phyloP scores from a whole-genome alignment of 2,888 invertebrate species.

The Aphidoletes aphidimyza region DNA sequence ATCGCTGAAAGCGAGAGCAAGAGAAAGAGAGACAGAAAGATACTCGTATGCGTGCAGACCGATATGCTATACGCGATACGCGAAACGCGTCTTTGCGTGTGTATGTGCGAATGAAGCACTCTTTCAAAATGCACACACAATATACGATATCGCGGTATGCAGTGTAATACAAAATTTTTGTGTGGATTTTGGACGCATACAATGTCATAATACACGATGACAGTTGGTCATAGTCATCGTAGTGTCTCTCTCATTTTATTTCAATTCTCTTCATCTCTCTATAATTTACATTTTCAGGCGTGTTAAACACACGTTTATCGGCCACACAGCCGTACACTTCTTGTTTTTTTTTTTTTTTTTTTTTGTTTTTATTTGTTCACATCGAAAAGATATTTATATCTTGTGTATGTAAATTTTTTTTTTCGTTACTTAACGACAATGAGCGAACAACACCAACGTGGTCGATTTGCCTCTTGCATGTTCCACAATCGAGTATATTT shows the following conservation, averaged over 20 bases:
- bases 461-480: slow-evolving; percentile 7
- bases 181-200: slow-evolving; percentile 4
- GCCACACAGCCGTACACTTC: neutral
- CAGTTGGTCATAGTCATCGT: neutral
- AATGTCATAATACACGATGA: neutral
- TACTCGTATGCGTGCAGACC: slow-evolving; percentile 48
- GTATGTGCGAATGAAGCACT: neutral
- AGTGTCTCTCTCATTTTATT: too few species aligned
- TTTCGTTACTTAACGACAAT: neutral
- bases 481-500: neutral
- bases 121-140: too few species aligned
- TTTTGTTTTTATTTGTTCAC: neutral
- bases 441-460: neutral
- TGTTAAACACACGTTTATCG: slow-evolving; percentile 44
- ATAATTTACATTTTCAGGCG: neutral
- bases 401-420: slow-evolving; percentile 9
- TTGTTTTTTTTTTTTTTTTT: neutral
- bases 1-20: too few species aligned
- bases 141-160: too few species aligned
- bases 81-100: neutral
- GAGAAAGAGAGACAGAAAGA: too few species aligned
- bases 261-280: too few species aligned
- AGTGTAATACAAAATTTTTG: too few species aligned
- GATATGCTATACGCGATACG: too few species aligned
- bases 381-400: neutral